Evolutionary conservation across 1,140 invertebrate genomes (phyloP).

Genomic region (Lordiphosa collinella): DNA sequence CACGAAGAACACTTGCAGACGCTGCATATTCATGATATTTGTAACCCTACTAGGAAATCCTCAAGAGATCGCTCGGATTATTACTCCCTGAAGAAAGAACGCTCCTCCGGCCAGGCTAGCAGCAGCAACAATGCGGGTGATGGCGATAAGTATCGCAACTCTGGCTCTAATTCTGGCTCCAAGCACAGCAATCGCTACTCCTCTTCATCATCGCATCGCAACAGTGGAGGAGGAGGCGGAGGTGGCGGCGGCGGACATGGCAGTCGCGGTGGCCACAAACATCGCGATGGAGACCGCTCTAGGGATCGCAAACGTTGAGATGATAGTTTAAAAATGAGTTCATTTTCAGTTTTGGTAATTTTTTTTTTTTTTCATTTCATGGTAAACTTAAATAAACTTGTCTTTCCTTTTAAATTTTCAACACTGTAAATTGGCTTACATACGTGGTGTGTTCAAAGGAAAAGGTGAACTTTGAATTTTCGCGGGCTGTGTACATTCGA

Average conservation of each 20-base stretch:
- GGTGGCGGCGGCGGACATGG: conserved; percentile 12
- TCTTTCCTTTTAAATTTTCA: no score
- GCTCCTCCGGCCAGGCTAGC: conserved; percentile 40
- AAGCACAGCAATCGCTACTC: conserved; percentile 60
- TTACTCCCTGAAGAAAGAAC: conserved; percentile 61
- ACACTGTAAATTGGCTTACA: no score
- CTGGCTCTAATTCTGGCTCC: conserved; percentile 46
- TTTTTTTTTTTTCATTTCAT: no score
- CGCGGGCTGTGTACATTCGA: no score
- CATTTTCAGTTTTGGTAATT: no score
- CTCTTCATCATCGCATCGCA: conserved; percentile 41
- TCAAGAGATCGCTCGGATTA: conserved; percentile 69
- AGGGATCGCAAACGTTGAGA: conserved; percentile 70
- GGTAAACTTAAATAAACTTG: no score
- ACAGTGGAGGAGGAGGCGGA: conserved; percentile 33
- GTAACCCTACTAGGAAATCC: conserved; percentile 36
- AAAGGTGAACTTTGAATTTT: no score
- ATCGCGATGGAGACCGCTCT: conserved; percentile 67
- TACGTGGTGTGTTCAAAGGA: no score
- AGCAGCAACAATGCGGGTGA: conserved; percentile 48
- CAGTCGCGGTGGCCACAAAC: conserved; percentile 58
- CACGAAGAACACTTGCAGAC: no score
- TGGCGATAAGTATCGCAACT: conserved; percentile 64
- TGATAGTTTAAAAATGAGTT: no score
- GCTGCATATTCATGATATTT: neutral